Conservation (phyloP, 2,888 invertebrate genomes). For the Plagodis dolabraria region DNA sequence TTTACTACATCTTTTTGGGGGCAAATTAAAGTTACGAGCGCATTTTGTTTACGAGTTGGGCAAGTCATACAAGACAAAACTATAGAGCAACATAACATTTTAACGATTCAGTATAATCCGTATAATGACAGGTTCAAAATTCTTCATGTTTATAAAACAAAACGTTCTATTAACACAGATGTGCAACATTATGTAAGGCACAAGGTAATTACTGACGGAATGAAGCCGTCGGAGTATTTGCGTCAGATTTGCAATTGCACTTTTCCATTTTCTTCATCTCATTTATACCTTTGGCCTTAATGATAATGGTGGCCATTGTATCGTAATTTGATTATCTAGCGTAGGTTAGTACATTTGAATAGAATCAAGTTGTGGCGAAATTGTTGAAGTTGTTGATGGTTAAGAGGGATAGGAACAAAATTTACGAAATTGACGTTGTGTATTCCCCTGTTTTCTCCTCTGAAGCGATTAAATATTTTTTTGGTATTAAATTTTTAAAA, state of each 20-base stretch:
- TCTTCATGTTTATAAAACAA: constrained; percentile 50
- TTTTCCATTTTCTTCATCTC: constrained; percentile 24
- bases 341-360: background rate
- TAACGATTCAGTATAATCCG: constrained; percentile 19
- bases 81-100: constrained; percentile 33
- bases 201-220: constrained; percentile 17
- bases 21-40: constrained; percentile 24
- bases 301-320: constrained; percentile 9
- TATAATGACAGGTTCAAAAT: constrained; percentile 39
- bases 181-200: constrained; percentile 70
- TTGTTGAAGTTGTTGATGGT: too few relatives aligned
- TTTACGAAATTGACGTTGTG: too few relatives aligned
- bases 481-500: too few relatives aligned
- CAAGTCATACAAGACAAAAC: constrained; percentile 28
- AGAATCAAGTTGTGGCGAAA: background rate
- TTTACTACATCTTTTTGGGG: constrained; percentile 23
- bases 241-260: constrained; percentile 22
- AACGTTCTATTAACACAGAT: constrained; percentile 76
- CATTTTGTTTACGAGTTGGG: constrained; percentile 27
- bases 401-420: too few relatives aligned
- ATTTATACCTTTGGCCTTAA: constrained; percentile 22
- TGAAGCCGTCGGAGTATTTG: constrained; percentile 15
- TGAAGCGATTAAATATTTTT: too few relatives aligned
- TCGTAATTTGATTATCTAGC: constrained; percentile 8
- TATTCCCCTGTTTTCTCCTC: too few relatives aligned